Evolutionary conservation across 92 coral and sea anemone species (phyloP).

Genomic region (Isaurus tuberculatus): DNA sequence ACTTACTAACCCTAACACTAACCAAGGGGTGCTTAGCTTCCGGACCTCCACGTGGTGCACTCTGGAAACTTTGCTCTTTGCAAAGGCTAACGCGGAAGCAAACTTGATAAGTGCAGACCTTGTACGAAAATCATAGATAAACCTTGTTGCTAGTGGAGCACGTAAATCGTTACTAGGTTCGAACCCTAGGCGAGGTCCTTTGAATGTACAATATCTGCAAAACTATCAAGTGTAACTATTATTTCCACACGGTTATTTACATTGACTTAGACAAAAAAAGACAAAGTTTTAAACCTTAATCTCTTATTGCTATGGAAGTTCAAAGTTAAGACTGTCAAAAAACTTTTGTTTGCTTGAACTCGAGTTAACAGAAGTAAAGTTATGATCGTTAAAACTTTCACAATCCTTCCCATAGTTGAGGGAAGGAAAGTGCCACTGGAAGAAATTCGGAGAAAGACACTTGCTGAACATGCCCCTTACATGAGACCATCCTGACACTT

Average conservation of each 20-base stretch:
- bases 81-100: conserved; percentile 38
- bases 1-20: neutral
- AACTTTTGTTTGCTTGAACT: neutral
- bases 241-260: conserved; percentile 5
- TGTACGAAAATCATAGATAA: conserved; percentile 14
- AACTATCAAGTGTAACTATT: neutral
- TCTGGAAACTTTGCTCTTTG: conserved; percentile 35
- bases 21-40: conserved; percentile 23
- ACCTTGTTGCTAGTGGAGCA: conserved; percentile 17
- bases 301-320: conserved; percentile 4
- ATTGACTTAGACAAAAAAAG: conserved; percentile 5
- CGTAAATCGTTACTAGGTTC: conserved; percentile 27
- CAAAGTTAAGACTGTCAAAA: conserved; percentile 10
- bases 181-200: conserved; percentile 20
- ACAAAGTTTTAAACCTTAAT: conserved; percentile 1
- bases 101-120: conserved; percentile 18
- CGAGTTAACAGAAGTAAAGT: too few relatives aligned
- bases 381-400: too few relatives aligned
- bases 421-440: conserved; percentile 59
- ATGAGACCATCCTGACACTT: conserved; percentile 23
- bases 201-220: conserved; percentile 14
- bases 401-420: conserved; percentile 2
- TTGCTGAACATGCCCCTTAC: conserved; percentile 29
- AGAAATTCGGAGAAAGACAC: conserved; percentile 45
- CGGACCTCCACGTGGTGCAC: conserved; percentile 41